Evolutionary conservation across 2,888 invertebrate genomes (phyloP), one percentile per base, ranked within the genome.

Genomic region (Flexamia atlantica): DNA sequence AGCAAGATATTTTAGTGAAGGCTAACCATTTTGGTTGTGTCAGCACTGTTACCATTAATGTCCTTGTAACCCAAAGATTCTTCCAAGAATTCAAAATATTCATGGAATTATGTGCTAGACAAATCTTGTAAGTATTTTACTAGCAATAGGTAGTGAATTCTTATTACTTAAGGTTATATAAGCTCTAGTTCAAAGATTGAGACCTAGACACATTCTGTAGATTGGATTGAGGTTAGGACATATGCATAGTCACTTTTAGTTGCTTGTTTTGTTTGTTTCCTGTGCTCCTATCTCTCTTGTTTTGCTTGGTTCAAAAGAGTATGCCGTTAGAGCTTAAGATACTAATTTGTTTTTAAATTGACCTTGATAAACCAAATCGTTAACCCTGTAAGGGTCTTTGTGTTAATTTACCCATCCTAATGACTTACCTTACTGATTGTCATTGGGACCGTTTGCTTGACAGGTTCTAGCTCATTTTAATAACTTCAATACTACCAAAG

Each of bases 1-100:
- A 64, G 30, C 14, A 25, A 57, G 5, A 64, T 17, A 64, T 28
- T 28, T 28, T 64, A 64, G 64, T 64, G 64, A 64, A 28, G 7
- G 30, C 64, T 64, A 28, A 4, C 17, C 20, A 30, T 28, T 64
- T 64, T 64, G 64, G 64, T 12, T 64, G 64, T 64, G 64, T 64
- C 64, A 64, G 64, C 64, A 64, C 64, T 64, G 25, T 25, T 57
- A 64, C 64, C 64, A 64, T 25, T 64, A 14, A 28, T 64, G 64
- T 64, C 28, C 64, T 64, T 64, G 64, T 64, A 17, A 12, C 28
- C 20, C 3, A 25, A 64, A 64, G 12, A 30, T 28, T 10, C 30
- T 4, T 20, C 14, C 64, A 64, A 64, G 28, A 64, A 30, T 64
- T 64, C 7, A 64, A 28, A 28, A 17, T 30, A 30, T 64, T 30